Evolutionary conservation across 1,140 invertebrate genomes (phyloP).

Genomic region (Philaenus spumarius): DNA sequence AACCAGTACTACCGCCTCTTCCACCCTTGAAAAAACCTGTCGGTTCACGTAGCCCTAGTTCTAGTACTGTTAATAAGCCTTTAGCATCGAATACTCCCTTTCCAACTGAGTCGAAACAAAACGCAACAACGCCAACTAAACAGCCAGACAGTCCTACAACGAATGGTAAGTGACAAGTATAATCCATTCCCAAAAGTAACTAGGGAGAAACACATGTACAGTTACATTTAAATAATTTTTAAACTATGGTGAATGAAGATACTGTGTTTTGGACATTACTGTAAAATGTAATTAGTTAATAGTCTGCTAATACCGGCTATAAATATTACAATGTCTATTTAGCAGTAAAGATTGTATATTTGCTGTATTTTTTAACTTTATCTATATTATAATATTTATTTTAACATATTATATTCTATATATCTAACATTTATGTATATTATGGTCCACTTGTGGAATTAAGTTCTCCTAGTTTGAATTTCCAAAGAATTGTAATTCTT

Average conservation of each 20-base stretch:
- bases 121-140: not conserved
- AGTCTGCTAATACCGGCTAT: too few species aligned
- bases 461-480: too few species aligned
- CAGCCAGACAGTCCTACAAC: not conserved
- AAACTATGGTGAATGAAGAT: not conserved
- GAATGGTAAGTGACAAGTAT: constrained; percentile 1
- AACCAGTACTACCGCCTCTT: constrained; percentile 27
- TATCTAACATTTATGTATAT: too few species aligned
- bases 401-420: too few species aligned
- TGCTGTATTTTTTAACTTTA: too few species aligned
- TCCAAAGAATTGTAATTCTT: too few species aligned
- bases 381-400: too few species aligned
- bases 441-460: too few species aligned
- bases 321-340: too few species aligned
- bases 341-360: too few species aligned
- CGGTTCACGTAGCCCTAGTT: constrained; percentile 2
- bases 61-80: constrained; percentile 1
- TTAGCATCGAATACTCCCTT: not conserved
- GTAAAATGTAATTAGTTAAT: not conserved
- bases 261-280: not conserved
- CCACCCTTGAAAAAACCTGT: constrained; percentile 26
- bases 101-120: not conserved
- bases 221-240: too few species aligned
- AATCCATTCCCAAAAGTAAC: not conserved
- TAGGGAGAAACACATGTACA: too few species aligned